Base-by-base conservation (phyloP, 1,140 invertebrate genomes). In the Chironomus striatipennis region DNA sequence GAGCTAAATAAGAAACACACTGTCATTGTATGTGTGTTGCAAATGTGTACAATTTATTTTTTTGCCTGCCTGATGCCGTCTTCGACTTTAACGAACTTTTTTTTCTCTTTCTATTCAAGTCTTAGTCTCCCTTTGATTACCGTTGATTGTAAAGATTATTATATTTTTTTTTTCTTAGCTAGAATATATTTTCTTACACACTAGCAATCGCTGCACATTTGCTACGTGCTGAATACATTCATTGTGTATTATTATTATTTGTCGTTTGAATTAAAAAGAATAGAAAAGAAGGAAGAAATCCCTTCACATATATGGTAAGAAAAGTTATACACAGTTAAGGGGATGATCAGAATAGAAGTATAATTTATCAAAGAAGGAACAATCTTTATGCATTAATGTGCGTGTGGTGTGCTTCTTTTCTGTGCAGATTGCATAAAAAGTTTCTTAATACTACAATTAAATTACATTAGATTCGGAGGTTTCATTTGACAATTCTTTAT, bases 381-480 rank as follows among this genome's bases (percentile, higher is more conserved):
- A 57, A 57, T 57, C 47, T 57, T 57, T 10, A n/a, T 57, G 5
- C 24, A 34, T 57, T 12, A n/a, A 57, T 57, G 47, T 57, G 47
- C 47, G n/a, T 57, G n/a, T 10, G 24, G 24, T 34, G 24, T 34
- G 24, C 24, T 34, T 34, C 24, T n/a, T n/a, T n/a, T 34, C 24
- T 34, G 24, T 34, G 24, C 24, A 34, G 9, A 57, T 57, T 57
- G 47, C 47, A 57, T 57, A 57, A 57, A 57, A 34, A 34, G n/a
- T 34, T 34, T 34, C 24, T 34, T 57, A 12, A 20, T 70, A 70
- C 65, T 20, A 70, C 65, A 70, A 70, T 70, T 70, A 70, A 70
- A 70, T 70, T 70, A 70, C 65, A 70, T 70, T 70, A 15, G 65
- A 18, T 70, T 70, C 65, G 65, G 65, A 21, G 65, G 65, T 70